Evolutionary conservation across 1,140 invertebrate species (phyloP), one percentile per base, ranked within the genome.

Genomic region (Pemphigus obesinymphae): DNA sequence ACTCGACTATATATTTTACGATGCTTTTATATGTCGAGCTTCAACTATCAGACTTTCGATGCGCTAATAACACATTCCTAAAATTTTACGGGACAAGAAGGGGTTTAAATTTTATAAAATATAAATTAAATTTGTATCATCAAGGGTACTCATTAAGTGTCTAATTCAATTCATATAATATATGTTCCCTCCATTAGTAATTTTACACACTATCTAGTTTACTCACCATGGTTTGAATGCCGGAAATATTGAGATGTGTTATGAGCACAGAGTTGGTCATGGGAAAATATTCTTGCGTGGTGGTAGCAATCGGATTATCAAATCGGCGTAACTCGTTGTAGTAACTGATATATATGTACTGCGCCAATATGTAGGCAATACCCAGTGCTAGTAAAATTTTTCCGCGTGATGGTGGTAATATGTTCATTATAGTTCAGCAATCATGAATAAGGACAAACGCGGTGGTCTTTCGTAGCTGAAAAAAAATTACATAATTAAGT

Each of bases 271-370:
- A 11, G 13, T 63, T 63, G 3, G 55, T 63, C 26, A 45, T 31
- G 1, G 37, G 23, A 1, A 45, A 17, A 26, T 80, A 80, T 45
- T 80, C 53, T 45, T 80, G 82, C 3, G 82, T 61, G 5, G 75
- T 61, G 8, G 73, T 58, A 8, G 50, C 40, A n/a, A 61, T 40
- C 1, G 43, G 2, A 40, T 31, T 63, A n/a, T 80, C 76, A 15
- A 80, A 31, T 2, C 40, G 76, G 20, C 55, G 76, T 11, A 40
- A 26, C 40, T 61, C 76, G 37, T 58, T 80, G 23, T 31, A 53
- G 40, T 80, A 63, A 20, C 31, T 43, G 15, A 61, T 40, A 31
- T 80, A 80, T 45, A 80, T 20, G 40, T 63, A 80, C 37, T 80
- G 76, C 15, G 26, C 55, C 13, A 80, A 17, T 17, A 80, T 29